phyloP scores from a whole-genome alignment of 2,888 invertebrate species.

The Stictocephala bisonia region DNA sequence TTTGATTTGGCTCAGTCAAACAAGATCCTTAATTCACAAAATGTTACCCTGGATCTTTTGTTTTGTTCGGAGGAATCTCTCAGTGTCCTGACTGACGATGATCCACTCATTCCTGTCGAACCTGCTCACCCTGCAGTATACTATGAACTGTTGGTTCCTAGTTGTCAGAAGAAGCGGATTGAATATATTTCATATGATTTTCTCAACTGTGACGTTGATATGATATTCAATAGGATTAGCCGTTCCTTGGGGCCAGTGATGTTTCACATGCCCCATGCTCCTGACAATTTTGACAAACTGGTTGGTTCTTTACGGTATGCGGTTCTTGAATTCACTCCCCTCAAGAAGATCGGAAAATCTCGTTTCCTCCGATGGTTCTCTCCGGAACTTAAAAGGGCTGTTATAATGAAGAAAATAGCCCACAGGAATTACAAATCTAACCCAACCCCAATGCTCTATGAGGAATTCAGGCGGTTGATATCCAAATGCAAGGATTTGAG shows the following conservation, averaged over 20 bases:
- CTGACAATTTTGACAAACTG: not conserved
- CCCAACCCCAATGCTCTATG: not conserved
- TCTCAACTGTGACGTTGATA: not conserved
- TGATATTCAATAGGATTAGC: conserved; percentile 2
- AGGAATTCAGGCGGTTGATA: not conserved
- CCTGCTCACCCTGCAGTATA: conserved; percentile 10
- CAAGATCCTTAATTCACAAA: not conserved
- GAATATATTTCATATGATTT: not conserved
- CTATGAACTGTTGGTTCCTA: not conserved
- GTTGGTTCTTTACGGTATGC: not conserved
- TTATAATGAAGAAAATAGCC: not conserved
- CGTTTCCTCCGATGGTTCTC: conserved; percentile 6
- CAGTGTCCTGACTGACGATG: not conserved
- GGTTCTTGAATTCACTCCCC: conserved; percentile 5
- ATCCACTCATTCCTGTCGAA: not conserved
- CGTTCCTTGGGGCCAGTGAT: not conserved
- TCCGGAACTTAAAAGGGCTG: not conserved
- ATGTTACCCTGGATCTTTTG: conserved; percentile 2
- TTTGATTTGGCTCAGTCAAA: conserved; percentile 5
- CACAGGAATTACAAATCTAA: not conserved
- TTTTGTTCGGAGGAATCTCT: not conserved
- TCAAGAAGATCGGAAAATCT: not conserved
- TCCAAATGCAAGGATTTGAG: not conserved
- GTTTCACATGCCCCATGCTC: not conserved
- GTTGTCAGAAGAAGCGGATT: not conserved